Evolutionary conservation across 2,113 vertebrate genomes (phyloP).

Genomic region (Tachysurus fulvidraco): DNA sequence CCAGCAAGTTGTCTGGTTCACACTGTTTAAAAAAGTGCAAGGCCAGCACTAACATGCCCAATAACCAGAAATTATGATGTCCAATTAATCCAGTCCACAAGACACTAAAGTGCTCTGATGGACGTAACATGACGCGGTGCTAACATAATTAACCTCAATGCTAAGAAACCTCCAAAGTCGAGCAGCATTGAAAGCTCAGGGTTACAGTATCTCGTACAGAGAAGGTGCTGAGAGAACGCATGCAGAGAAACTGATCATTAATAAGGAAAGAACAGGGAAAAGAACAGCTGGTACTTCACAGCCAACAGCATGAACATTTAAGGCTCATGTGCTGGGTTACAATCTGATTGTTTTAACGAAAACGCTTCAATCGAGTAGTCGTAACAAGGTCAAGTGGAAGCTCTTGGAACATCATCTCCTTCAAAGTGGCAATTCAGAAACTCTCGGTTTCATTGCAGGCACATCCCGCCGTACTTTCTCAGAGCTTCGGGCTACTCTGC

Average conservation of each 20-base stretch:
- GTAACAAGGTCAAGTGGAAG: constrained; percentile 37
- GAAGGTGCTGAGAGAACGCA: constrained; percentile 48
- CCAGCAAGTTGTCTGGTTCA: constrained; percentile 49
- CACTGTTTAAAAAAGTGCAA: constrained; percentile 17
- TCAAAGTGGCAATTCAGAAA: constrained; percentile 21
- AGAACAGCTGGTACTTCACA: constrained; percentile 13
- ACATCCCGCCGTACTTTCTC: constrained; percentile 1
- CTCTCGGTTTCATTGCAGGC: constrained; percentile 7
- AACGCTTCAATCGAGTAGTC: constrained; percentile 16
- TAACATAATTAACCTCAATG: constrained; percentile 67
- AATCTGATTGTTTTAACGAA: constrained; percentile 37
- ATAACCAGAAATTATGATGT: constrained; percentile 58
- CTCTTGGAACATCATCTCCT: constrained; percentile 22
- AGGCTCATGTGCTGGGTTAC: constrained; percentile 15
- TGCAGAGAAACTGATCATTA: constrained; percentile 20
- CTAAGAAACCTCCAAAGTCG: constrained; percentile 51
- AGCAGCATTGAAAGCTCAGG: constrained; percentile 55
- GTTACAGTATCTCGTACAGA: constrained; percentile 40
- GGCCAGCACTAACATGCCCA: constrained; percentile 41
- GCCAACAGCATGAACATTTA: constrained; percentile 28
- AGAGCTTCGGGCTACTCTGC: not conserved
- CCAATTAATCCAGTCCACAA: constrained; percentile 39
- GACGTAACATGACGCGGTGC: constrained; percentile 49
- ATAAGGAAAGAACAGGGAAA: constrained; percentile 19
- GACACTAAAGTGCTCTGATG: constrained; percentile 44